phyloP scores from a whole-genome alignment of 2,888 invertebrate species.

The Silvanus unidentatus region DNA sequence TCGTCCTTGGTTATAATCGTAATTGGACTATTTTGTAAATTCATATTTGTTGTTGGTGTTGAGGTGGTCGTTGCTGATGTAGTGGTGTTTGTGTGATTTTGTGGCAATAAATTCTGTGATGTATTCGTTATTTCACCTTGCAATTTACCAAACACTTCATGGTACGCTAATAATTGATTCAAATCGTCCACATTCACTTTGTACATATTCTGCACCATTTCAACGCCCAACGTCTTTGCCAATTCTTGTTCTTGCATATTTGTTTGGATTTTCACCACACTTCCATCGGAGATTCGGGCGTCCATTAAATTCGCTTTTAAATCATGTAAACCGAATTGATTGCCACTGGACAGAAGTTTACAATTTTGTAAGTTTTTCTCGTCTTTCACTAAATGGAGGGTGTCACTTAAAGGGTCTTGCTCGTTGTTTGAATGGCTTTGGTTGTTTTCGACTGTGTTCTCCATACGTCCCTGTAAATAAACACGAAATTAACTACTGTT shows the following conservation, averaged over 20 bases:
- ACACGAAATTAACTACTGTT: slow-evolving; percentile 1
- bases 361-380: slow-evolving; percentile 54
- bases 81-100: slow-evolving; percentile 19
- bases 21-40: slow-evolving; percentile 26
- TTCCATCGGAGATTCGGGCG: slow-evolving; percentile 61
- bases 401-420: slow-evolving; percentile 27
- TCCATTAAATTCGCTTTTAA: slow-evolving; percentile 54
- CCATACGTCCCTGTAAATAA: slow-evolving; percentile 34
- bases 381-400: slow-evolving; percentile 51
- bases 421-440: slow-evolving; percentile 34
- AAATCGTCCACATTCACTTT: slow-evolving; percentile 73
- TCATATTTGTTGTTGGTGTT: slow-evolving; percentile 22
- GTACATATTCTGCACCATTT: slow-evolving; percentile 76
- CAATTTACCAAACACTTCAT: slow-evolving; percentile 75
- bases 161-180: slow-evolving; percentile 77
- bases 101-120: slow-evolving; percentile 7
- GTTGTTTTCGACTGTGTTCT: slow-evolving; percentile 38
- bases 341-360: slow-evolving; percentile 43
- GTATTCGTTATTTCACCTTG: slow-evolving; percentile 43
- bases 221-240: slow-evolving; percentile 55
- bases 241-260: slow-evolving; percentile 57
- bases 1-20: slow-evolving; percentile 46
- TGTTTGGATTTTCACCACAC: slow-evolving; percentile 60
- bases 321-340: slow-evolving; percentile 42
- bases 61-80: slow-evolving; percentile 16